phyloP scores from a whole-genome alignment of 2,113 vertebrate species.

The Megaleporinus macrocephalus region DNA sequence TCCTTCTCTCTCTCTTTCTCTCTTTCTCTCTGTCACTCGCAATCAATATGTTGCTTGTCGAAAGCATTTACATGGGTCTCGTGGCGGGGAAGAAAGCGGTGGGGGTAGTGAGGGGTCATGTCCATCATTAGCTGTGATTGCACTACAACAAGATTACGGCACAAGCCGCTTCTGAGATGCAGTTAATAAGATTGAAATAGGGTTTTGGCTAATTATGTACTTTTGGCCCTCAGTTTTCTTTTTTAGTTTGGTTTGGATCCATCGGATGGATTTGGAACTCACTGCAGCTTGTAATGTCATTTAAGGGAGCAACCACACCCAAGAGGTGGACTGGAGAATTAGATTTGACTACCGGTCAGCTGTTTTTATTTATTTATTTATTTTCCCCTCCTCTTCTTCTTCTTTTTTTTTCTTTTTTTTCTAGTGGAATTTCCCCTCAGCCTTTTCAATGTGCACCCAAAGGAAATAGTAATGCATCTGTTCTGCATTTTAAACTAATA shows the following conservation, averaged over 20 bases:
- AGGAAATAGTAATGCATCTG: constrained; percentile 29
- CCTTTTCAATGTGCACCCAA: constrained; percentile 26
- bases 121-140: constrained; percentile 24
- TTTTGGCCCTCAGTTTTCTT: neutral
- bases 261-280: neutral
- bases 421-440: constrained; percentile 45
- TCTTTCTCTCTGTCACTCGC: constrained; percentile 3
- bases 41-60: constrained; percentile 40
- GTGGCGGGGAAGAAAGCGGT: neutral
- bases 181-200: neutral
- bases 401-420: too few relatives aligned
- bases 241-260: neutral
- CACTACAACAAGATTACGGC: constrained; percentile 6
- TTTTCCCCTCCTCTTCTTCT: neutral
- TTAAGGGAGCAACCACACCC: constrained; percentile 1
- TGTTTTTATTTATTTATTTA: neutral
- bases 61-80: neutral
- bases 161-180: neutral
- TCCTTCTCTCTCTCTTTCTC: neutral
- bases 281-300: neutral
- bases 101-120: neutral
- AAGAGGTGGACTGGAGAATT: constrained; percentile 13
- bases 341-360: constrained; percentile 15
- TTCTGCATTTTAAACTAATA: constrained; percentile 26
- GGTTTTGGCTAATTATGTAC: neutral